These are phyloP conservation scores for Ianthella basta DNA, from an alignment of 37 sponge, comb jelly and placozoan species.

Conservation along the genomic window DNA sequence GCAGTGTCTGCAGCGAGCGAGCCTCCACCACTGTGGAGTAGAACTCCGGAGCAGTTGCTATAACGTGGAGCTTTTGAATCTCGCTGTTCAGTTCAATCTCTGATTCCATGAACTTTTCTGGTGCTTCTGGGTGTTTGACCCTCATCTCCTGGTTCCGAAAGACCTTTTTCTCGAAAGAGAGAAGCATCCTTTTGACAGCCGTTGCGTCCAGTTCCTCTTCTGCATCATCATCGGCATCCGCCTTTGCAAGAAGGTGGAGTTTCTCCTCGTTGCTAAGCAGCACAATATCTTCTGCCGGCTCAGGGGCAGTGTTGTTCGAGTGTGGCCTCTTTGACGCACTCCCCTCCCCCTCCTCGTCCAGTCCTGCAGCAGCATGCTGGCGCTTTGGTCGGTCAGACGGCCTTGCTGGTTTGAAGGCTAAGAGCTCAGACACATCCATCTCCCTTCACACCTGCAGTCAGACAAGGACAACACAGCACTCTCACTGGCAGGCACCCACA, in stretches of 20 bases:
- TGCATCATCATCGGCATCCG: constrained; percentile 67
- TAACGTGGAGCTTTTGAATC: constrained; percentile 84
- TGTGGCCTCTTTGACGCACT: neutral
- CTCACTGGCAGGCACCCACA: too few species aligned
- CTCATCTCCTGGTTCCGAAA: constrained; percentile 94
- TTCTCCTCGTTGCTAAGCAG: constrained; percentile 78
- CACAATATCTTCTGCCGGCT: constrained; percentile 22
- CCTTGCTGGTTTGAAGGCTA: constrained; percentile 62
- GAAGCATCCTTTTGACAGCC: constrained; percentile 85
- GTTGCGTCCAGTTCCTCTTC: constrained; percentile 74
- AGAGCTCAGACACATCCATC: constrained; percentile 71
- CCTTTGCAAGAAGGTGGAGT: constrained; percentile 69
- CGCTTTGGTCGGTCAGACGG: constrained; percentile 26
- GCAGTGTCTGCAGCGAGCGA: constrained; percentile 63
- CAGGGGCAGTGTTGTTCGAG: neutral
- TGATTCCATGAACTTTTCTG: constrained; percentile 96
- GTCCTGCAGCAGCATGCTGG: neutral
- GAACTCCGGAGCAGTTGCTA: constrained; percentile 90
- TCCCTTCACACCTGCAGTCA: neutral
- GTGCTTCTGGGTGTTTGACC: constrained; percentile 90
- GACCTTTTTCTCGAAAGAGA: constrained; percentile 90
- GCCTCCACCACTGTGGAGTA: constrained; percentile 80
- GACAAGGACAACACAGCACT: neutral
- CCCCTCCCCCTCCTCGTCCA: neutral
- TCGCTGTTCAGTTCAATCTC: constrained; percentile 96